Conservation (phyloP, 2,888 invertebrate genomes). For the Platycheirus albimanus region DNA sequence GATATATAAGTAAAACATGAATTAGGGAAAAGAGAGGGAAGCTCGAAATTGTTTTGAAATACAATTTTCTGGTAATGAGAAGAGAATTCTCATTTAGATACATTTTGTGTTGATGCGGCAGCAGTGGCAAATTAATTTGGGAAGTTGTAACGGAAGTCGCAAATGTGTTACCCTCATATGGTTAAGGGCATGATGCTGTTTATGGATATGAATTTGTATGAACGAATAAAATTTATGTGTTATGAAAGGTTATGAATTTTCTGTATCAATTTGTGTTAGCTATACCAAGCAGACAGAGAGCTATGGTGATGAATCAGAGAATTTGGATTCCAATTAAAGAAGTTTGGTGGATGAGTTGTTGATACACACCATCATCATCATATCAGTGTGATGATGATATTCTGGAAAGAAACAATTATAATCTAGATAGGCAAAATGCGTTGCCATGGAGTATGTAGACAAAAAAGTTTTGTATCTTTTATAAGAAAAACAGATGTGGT, state of each 20-base stretch:
- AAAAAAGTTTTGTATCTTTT: no score
- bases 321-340: neutral
- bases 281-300: no score
- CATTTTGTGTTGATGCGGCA: neutral
- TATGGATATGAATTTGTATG: neutral
- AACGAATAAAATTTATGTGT: no score
- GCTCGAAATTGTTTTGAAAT: neutral
- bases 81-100: neutral
- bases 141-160: conserved; percentile 2
- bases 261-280: neutral
- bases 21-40: neutral
- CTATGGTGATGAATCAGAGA: neutral
- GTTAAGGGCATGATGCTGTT: neutral
- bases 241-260: conserved; percentile 1
- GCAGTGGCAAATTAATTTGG: neutral
- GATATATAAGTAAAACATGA: neutral
- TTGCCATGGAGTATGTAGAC: no score
- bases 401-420: no score
- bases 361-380: neutral
- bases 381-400: no score
- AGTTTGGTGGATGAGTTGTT: neutral
- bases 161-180: neutral
- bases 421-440: no score
- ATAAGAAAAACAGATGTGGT: no score
- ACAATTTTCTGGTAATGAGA: conserved; percentile 23